Evolutionary conservation across 2,113 vertebrate genomes (phyloP), one percentile per base, ranked within the genome.

Genomic region (Platysteira castanea): DNA sequence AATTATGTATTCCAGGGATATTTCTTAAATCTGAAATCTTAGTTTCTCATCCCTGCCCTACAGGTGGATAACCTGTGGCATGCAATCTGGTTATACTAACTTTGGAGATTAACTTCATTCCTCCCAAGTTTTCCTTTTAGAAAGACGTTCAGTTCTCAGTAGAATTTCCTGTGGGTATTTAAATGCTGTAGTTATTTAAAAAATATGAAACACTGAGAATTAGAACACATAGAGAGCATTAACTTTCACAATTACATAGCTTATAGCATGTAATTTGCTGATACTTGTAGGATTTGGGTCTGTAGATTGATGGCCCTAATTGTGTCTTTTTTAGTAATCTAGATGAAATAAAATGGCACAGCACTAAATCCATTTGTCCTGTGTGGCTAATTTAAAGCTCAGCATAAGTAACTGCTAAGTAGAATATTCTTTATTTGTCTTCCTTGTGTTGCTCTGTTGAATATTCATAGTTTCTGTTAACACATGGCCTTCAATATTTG

Each of bases 241-340:
- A 84, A 23, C 68, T 69, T 95, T 90, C 83, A 84, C 80, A 92
- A 96, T 81, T 83, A 23, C 30, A 42, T 78, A 74, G 26, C 56
- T 85, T 68, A 68, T 39, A 77, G 39, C 65, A 57, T 89, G 41
- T 78, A 75, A 96, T 96, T 95, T 95, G 42, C 73, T 85, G 83
- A n/a, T 89, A 92, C 65, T 96, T 95, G 76, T 94, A 92, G 87
- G 76, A 90, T 93, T 94, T 87, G 39, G 7, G 24, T 89, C 56
- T 82, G 59, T 46, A 87, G 83, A 89, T 81, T 95, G 87, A 93
- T 90, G 76, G 37, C 37, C 27, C 33, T 91, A 75, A 93, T 69
- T 86, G 67, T 87, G 18, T 77, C 47, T 54, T 71, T 63, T 82
- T 80, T 53, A 90, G 64, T 87, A 89, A 90, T 85, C 50, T 91